phyloP scores from a whole-genome alignment of 2,797 vertebrate genomes.

The Telmatherina bonti region DNA sequence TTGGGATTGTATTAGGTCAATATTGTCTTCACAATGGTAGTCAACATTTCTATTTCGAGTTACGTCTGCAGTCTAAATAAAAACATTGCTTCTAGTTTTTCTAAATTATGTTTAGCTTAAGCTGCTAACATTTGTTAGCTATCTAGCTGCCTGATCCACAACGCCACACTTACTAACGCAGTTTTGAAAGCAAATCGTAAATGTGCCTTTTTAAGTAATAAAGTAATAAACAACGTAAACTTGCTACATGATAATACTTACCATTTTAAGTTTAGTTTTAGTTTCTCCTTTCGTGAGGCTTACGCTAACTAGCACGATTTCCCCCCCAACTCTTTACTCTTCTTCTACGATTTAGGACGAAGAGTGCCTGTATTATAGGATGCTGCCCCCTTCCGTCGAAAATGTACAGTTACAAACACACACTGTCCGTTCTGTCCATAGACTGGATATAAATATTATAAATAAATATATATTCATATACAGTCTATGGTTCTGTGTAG shows the following conservation, averaged over 20 bases:
- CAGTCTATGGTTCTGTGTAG: no score
- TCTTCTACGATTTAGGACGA: background rate
- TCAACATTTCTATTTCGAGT: background rate
- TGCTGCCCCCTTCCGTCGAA: conserved; percentile 46
- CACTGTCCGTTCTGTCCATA: background rate
- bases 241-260: conserved; percentile 14
- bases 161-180: background rate
- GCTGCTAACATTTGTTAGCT: conserved; percentile 35
- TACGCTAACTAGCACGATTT: conserved; percentile 20
- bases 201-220: fast-evolving
- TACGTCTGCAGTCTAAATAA: background rate
- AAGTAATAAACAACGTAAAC: fast-evolving
- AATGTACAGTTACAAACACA: background rate
- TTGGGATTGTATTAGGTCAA: background rate
- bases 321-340: conserved; percentile 10
- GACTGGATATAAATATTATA: no score
- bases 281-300: background rate
- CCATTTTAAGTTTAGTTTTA: conserved; percentile 65
- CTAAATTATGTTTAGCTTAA: background rate
- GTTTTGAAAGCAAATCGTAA: background rate
- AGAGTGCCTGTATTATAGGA: background rate
- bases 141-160: background rate
- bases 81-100: background rate
- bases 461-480: no score
- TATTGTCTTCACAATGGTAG: background rate